These are phyloP conservation scores for Druon quercuslanigerum DNA, from an alignment of 1,140 invertebrate species.

Conservation along the genomic window DNA sequence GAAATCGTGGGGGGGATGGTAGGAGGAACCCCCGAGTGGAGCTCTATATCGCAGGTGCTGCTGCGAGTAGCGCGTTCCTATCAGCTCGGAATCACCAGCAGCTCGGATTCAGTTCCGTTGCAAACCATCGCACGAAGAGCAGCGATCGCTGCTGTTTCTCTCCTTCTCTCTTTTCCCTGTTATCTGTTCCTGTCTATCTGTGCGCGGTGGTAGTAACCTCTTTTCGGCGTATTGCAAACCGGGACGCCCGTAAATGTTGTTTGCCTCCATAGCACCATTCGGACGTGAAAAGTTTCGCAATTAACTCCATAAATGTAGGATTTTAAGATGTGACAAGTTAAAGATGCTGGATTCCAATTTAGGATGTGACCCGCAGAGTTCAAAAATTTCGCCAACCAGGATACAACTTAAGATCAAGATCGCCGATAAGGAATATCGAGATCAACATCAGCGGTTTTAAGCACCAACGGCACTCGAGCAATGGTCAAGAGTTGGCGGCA, in stretches of 20 bases:
- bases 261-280: background rate
- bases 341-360: background rate
- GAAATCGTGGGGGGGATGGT: conserved; percentile 65
- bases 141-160: conserved; percentile 40
- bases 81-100: conserved; percentile 41
- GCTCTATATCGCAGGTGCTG: conserved; percentile 57
- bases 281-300: conserved; percentile 5
- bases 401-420: background rate
- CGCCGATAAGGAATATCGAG: conserved; percentile 1
- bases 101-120: conserved; percentile 59
- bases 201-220: conserved; percentile 14
- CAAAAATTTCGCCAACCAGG: background rate
- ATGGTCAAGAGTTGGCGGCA: background rate
- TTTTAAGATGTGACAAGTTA: background rate
- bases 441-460: conserved; percentile 8
- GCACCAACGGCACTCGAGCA: background rate
- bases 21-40: conserved; percentile 56
- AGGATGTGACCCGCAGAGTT: no score
- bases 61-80: conserved; percentile 54
- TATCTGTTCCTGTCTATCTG: conserved; percentile 21
- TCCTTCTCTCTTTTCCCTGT: conserved; percentile 32
- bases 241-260: conserved; percentile 30
- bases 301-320: background rate
- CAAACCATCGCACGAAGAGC: conserved; percentile 57
- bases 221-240: background rate